These are phyloP conservation scores for Siniperca obscura DNA, from an alignment of 2,797 vertebrate species.

Conservation along the genomic window DNA sequence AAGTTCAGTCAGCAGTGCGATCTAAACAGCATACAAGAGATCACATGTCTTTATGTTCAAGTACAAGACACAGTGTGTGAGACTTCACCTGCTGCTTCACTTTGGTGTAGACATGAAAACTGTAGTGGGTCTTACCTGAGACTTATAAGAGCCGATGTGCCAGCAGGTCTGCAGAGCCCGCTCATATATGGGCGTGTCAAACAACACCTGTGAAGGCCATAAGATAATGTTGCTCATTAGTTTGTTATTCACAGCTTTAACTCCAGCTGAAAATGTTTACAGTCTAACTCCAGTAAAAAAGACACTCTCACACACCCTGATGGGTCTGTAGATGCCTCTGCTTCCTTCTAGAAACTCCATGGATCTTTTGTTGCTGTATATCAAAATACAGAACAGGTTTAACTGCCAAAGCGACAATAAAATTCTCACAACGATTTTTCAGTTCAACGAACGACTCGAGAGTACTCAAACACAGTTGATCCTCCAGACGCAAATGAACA, in stretches of 20 bases:
- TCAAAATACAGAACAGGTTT: too few relatives aligned
- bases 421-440: too few relatives aligned
- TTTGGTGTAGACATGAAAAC: neutral
- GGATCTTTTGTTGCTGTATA: neutral
- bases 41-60: neutral
- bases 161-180: neutral
- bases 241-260: neutral
- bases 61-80: neutral
- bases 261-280: neutral
- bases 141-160: neutral
- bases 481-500: too few relatives aligned
- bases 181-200: neutral
- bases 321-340: neutral
- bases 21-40: too few relatives aligned
- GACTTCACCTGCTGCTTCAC: neutral
- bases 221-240: neutral
- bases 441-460: neutral
- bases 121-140: neutral
- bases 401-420: too few relatives aligned
- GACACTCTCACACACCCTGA: neutral
- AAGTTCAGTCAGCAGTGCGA: neutral
- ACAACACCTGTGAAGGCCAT: neutral
- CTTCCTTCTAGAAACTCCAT: conserved; percentile 11
- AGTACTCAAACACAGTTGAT: neutral
- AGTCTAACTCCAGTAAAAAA: neutral